Evolutionary conservation across 2,797 vertebrate species (phyloP).

Genomic region (Anguilla marmorata): DNA sequence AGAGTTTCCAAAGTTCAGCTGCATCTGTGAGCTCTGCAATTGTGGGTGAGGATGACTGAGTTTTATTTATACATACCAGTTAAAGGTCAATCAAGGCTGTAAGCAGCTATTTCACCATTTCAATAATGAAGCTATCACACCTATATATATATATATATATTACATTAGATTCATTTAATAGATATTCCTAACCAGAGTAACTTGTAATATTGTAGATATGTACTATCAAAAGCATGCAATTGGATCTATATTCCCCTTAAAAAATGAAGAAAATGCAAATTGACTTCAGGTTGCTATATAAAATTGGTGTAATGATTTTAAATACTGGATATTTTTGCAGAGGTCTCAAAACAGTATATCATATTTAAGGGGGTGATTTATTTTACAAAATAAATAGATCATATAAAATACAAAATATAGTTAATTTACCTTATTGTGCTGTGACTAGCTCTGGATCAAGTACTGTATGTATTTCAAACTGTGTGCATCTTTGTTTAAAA

Average conservation of each 20-base stretch:
- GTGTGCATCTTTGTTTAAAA: no score
- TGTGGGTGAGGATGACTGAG: slow-evolving; percentile 35
- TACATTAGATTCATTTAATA: no score
- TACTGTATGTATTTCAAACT: no score
- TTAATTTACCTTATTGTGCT: background rate
- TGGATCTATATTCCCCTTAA: background rate
- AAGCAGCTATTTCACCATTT: background rate
- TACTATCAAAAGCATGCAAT: background rate
- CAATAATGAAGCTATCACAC: background rate
- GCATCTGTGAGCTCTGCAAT: slow-evolving; percentile 45
- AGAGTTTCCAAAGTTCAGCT: slow-evolving; percentile 25
- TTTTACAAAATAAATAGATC: background rate
- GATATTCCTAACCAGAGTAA: background rate
- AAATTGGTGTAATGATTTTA: background rate
- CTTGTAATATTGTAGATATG: background rate
- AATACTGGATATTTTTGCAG: background rate
- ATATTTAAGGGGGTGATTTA: background rate
- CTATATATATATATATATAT: no score
- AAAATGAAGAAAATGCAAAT: background rate
- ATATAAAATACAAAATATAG: background rate
- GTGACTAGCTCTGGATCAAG: background rate
- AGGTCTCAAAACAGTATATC: background rate
- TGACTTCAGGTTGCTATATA: background rate
- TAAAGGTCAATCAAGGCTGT: background rate
- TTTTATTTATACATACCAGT: background rate